phyloP scores from a whole-genome alignment of 2,113 vertebrate genomes.

The zebrafish (Danio rerio) region GRCz12tu NC_133186.1:21331501-21332000 shows the following conservation, averaged over 20 bases:
- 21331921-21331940: conserved; percentile 55
- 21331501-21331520: too few species aligned
- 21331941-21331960: conserved; percentile 44
- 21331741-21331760: conserved; percentile 71
- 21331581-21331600: background rate
- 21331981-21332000: conserved; percentile 40
- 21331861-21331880: conserved; percentile 60
- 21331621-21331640: too few species aligned
- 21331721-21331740: conserved; percentile 39
- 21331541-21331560: too few species aligned
- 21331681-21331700: background rate
- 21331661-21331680: background rate
- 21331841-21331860: conserved; percentile 54
- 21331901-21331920: conserved; percentile 57
- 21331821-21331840: conserved; percentile 56
- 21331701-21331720: conserved; percentile 17
- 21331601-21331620: too few species aligned
- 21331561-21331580: background rate
- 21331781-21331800: conserved; percentile 64
- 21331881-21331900: conserved; percentile 53
- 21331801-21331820: conserved; percentile 61
- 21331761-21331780: conserved; percentile 66
- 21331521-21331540: too few species aligned
- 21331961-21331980: background rate
- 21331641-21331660: too few species aligned